Base-by-base conservation (phyloP, 2,797 vertebrate species). In the Lacerta viridis region DNA sequence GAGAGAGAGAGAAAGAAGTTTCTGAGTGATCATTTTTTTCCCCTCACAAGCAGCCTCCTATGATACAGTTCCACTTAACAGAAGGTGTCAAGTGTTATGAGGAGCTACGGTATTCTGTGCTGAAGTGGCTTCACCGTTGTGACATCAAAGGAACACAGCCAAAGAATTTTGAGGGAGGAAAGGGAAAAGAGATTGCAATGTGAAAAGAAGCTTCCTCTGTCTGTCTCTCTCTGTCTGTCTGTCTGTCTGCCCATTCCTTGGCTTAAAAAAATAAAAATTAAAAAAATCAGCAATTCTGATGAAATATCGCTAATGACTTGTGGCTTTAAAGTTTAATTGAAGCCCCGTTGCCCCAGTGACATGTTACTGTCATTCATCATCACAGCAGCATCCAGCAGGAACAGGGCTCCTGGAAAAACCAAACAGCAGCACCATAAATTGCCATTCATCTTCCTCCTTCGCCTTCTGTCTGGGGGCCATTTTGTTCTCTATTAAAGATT, bases 241-340 rank as follows among this genome's bases (percentile, higher is more conserved):
- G 33, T 36, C 81, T 83, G 41, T n/a, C 78, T 87, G 20, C 72
- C 72, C 46, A 76, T 41, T 76, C 61, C 59, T 25, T 76, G 41
- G 39, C 43, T 86, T 74, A 61, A 90, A 79, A 64, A 33, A 33
- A 33, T 33, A 1, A 33, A 33, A 33, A 33, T 33, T 33, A 33
- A 33, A 33, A 33, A 33, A 33, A 33, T 33, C 33, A 93, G 95
- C 92, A 91, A 83, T 93, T 94, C 90, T 79, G 29, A 92, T 95
- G 96, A 96, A 94, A 94, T 92, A 95, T 97, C 94, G 84, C 95
- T 85, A 95, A 97, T 75, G 95, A 92, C 94, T 96, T 95, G 95
- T 91, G 93, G 94, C 94, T 77, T 94, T 72, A 96, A 96, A 96
- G 95, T 95, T 96, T 97, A 96, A 96, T 90, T 95, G 59, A 89